These are phyloP conservation scores for Sinella curviseta DNA, from an alignment of 1,140 invertebrate genomes.

Conservation along the genomic window DNA sequence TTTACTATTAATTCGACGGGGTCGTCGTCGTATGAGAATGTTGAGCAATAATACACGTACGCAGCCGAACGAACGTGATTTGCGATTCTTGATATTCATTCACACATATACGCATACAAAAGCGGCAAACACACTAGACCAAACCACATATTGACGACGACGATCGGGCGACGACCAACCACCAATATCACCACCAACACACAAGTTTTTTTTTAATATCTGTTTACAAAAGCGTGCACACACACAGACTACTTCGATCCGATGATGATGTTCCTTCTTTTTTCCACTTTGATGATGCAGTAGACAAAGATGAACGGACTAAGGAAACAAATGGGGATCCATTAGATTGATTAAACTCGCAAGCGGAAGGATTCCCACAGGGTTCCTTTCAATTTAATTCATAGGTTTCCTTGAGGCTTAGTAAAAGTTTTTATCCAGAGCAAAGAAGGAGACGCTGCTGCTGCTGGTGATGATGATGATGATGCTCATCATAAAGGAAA, in stretches of 20 bases:
- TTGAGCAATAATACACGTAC: no score
- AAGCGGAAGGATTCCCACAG: slow-evolving; percentile 21
- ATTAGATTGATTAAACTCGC: slow-evolving; percentile 25
- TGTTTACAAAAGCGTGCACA: neutral
- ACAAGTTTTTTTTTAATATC: neutral
- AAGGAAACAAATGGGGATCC: slow-evolving; percentile 25
- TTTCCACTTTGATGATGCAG: slow-evolving; percentile 7
- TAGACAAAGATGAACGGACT: slow-evolving; percentile 21
- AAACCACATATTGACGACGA: neutral
- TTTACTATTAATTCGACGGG: neutral
- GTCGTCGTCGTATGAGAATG: neutral
- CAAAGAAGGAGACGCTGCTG: neutral
- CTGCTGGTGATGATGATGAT: neutral
- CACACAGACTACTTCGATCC: neutral
- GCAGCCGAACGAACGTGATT: neutral
- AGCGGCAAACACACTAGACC: no score
- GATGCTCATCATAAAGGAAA: slow-evolving; percentile 19
- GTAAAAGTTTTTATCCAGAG: slow-evolving; percentile 6
- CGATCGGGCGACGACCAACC: neutral
- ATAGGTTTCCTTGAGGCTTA: slow-evolving; percentile 20
- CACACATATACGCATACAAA: no score
- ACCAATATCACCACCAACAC: neutral
- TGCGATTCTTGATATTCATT: neutral
- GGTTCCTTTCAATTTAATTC: slow-evolving; percentile 26
- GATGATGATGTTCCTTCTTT: neutral